Conservation (phyloP, 2,888 invertebrate genomes). For the Ecdyonurus torrentis region DNA sequence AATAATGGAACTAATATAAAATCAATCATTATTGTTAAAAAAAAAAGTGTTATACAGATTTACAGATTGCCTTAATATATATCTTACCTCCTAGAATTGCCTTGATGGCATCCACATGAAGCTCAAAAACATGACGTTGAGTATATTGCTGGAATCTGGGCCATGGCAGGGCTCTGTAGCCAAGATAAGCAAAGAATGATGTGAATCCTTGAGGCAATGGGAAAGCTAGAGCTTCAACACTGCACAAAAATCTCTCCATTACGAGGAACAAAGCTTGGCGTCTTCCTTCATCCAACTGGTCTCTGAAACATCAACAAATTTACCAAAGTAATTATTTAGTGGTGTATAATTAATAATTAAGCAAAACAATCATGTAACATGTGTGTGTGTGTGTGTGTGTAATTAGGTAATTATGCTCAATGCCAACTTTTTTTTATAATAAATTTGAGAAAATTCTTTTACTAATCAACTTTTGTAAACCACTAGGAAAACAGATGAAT, state of each 20-base stretch:
- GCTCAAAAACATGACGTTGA: conserved; percentile 63
- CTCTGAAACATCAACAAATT: conserved; percentile 32
- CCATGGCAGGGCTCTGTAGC: conserved; percentile 59
- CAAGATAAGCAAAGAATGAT: conserved; percentile 76
- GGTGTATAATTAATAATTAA: no score
- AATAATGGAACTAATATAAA: conserved; percentile 4
- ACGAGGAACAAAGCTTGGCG: conserved; percentile 57
- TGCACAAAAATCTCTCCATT: conserved; percentile 64
- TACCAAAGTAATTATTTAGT: no score
- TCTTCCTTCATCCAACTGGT: conserved; percentile 51
- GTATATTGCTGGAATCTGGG: conserved; percentile 71
- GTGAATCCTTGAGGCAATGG: conserved; percentile 74
- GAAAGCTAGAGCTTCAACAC: conserved; percentile 62
- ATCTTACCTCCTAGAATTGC: conserved; percentile 57
- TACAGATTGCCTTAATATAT: no score
- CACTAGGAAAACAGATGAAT: conserved; percentile 10
- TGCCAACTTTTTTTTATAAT: no score
- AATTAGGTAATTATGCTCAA: no score
- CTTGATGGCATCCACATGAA: conserved; percentile 78
- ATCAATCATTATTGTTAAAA: conserved; percentile 1
- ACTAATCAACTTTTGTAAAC: conserved; percentile 4
- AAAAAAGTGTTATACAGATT: conserved; percentile 6
- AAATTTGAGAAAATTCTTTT: not conserved
- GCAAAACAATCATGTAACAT: no score
- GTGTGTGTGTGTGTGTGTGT: no score